phyloP scores from a whole-genome alignment of 2,797 vertebrate genomes.

The Florisuga fusca region DNA sequence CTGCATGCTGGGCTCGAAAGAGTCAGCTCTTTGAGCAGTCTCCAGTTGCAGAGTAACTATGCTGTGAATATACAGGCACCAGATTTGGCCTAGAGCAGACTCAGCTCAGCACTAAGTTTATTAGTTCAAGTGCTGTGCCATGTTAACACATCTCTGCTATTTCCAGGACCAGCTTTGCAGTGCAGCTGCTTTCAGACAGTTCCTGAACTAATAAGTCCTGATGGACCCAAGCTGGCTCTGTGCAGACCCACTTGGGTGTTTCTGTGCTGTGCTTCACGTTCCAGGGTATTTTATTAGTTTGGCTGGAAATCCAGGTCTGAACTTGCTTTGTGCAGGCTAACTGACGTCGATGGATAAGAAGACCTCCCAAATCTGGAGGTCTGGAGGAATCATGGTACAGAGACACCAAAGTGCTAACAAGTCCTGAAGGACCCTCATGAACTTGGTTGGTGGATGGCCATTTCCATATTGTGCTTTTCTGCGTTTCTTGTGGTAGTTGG shows the following conservation, averaged over 20 bases:
- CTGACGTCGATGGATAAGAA: background rate
- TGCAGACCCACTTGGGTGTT: constrained; percentile 31
- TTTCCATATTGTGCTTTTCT: constrained; percentile 9
- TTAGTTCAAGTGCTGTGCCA: constrained; percentile 56
- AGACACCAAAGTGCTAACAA: background rate
- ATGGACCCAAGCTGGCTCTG: constrained; percentile 47
- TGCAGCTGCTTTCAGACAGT: constrained; percentile 56
- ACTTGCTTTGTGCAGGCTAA: background rate
- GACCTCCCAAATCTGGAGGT: background rate
- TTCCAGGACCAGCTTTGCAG: constrained; percentile 51
- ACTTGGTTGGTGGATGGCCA: background rate
- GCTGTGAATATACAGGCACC: background rate
- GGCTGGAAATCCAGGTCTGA: background rate
- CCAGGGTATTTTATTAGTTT: constrained; percentile 61
- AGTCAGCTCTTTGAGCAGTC: background rate
- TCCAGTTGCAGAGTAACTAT: constrained; percentile 25
- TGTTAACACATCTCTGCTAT: constrained; percentile 58
- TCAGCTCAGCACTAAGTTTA: constrained; percentile 44
- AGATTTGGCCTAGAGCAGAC: constrained; percentile 38
- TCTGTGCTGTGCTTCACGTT: constrained; percentile 20
- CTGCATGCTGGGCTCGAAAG: background rate
- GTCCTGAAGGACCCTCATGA: background rate
- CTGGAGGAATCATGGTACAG: background rate
- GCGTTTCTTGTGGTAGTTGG: background rate
- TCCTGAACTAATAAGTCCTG: constrained; percentile 56